These are phyloP conservation scores for Mus spicilegus DNA, from an alignment of 2,113 vertebrate genomes.

Conservation along the genomic window DNA sequence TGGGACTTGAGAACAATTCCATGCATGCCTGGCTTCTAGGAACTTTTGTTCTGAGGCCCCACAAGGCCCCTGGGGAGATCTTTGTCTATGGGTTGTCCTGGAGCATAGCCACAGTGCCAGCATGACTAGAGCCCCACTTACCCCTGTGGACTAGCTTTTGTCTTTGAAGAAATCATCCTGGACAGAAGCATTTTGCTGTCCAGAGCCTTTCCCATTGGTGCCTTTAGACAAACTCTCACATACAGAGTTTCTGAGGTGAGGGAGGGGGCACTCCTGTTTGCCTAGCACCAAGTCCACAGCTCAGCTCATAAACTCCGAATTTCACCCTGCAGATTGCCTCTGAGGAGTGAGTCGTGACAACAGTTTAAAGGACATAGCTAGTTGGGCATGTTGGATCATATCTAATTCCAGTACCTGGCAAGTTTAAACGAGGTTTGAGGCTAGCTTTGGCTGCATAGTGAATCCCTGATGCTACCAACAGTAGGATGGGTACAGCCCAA, in stretches of 20 bases:
- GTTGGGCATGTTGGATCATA: background rate
- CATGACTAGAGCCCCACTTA: background rate
- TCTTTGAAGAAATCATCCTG: background rate
- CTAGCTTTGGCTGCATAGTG: background rate
- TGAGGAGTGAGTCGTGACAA: background rate
- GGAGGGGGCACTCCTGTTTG: background rate
- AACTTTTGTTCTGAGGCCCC: background rate
- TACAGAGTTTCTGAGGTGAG: background rate
- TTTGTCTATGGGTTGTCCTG: background rate
- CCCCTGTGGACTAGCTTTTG: too few relatives aligned
- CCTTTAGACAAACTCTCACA: background rate
- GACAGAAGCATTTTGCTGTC: background rate
- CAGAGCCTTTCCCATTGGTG: background rate
- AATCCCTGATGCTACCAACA: background rate
- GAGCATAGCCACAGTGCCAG: background rate
- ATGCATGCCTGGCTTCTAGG: background rate
- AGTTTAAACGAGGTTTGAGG: background rate
- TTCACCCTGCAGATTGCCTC: background rate
- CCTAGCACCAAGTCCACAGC: background rate
- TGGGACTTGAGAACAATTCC: background rate
- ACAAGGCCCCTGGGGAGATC: background rate
- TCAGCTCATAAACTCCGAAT: background rate
- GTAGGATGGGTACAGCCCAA: background rate
- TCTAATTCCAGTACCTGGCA: background rate
- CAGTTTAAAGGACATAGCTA: background rate